Evolutionary conservation across 2,888 invertebrate species (phyloP).

Genomic region (Ganaspis brasiliensis): DNA sequence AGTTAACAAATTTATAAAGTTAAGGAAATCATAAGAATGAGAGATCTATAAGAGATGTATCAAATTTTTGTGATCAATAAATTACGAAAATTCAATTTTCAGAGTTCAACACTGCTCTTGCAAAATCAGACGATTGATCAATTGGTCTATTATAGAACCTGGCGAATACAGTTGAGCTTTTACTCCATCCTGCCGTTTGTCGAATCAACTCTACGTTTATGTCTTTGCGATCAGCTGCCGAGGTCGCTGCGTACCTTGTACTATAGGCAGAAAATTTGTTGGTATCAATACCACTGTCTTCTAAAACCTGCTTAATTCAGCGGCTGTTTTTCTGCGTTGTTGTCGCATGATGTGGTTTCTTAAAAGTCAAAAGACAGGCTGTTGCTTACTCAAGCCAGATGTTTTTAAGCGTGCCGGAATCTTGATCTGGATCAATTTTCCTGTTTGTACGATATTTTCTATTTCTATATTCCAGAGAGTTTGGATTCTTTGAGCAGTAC

Average conservation of each 20-base stretch:
- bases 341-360: not conserved
- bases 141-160: not conserved
- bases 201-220: not conserved
- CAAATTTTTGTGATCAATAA: not conserved
- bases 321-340: not conserved
- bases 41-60: too few species aligned
- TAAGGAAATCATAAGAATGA: not conserved
- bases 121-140: not conserved
- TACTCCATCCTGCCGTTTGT: not conserved
- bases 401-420: not conserved
- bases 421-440: not conserved
- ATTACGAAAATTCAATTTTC: not conserved
- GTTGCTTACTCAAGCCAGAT: not conserved
- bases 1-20: not conserved
- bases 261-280: not conserved
- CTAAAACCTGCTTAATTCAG: not conserved
- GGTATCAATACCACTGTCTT: not conserved
- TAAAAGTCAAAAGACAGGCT: not conserved
- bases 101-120: not conserved
- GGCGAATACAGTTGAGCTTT: not conserved
- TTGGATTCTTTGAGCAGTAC: constrained; percentile 43
- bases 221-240: not conserved
- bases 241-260: not conserved
- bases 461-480: constrained; percentile 40
- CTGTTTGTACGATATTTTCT: constrained; percentile 24